These are phyloP conservation scores for Neolamprologus sp. DNA, from an alignment of 2,113 vertebrate genomes.

Conservation along the genomic window DNA sequence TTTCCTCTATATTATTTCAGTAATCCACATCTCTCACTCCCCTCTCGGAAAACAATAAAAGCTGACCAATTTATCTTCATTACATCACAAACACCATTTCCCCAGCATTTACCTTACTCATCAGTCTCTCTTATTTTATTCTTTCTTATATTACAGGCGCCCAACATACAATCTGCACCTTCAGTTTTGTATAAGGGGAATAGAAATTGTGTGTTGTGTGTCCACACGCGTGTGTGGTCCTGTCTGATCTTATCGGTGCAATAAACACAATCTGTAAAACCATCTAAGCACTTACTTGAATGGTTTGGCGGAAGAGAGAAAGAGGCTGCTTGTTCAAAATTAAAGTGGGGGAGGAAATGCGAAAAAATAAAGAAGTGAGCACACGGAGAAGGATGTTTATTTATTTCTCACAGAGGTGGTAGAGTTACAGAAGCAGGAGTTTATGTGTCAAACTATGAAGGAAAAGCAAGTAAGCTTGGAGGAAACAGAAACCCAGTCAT, in stretches of 20 bases:
- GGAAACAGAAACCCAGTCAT: background rate
- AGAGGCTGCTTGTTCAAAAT: background rate
- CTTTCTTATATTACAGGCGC: background rate
- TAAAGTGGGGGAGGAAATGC: background rate
- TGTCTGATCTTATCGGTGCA: background rate
- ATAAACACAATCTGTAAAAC: conserved; percentile 26
- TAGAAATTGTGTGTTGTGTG: background rate
- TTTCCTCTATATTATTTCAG: background rate
- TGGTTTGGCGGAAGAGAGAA: background rate
- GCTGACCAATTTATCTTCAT: conserved; percentile 36
- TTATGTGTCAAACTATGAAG: background rate
- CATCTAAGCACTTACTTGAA: conserved; percentile 7
- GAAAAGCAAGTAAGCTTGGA: background rate
- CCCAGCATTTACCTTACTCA: background rate
- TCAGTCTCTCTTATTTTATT: conserved; percentile 25
- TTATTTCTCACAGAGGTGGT: background rate
- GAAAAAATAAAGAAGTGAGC: background rate
- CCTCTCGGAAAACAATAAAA: background rate
- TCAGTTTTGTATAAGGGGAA: background rate
- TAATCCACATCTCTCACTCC: background rate
- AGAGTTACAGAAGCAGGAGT: background rate
- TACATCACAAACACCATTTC: conserved; percentile 14
- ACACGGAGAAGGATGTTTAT: background rate
- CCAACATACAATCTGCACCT: background rate
- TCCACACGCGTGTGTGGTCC: background rate